Conservation (phyloP, 2,888 invertebrate genomes). For the Meiosimyza decipiens region DNA sequence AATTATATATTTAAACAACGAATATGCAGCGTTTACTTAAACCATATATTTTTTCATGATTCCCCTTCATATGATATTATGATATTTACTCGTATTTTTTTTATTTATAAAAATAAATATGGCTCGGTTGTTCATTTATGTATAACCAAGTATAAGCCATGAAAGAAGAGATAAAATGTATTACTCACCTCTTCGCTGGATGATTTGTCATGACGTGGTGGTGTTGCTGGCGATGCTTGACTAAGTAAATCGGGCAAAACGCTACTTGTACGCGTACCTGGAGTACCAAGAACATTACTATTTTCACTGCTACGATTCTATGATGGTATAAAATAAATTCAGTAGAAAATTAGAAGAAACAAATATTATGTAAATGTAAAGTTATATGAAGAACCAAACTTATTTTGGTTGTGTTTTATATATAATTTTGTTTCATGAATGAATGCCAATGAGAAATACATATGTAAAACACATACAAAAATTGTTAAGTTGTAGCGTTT, state of each 20-base stretch:
- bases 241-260: slow-evolving; percentile 96
- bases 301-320: slow-evolving; percentile 66
- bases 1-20: no score
- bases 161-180: neutral
- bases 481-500: neutral
- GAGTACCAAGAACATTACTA: slow-evolving; percentile 70
- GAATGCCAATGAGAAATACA: slow-evolving; percentile 59
- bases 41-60: no score
- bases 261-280: slow-evolving; percentile 85
- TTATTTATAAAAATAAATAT: no score
- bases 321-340: slow-evolving; percentile 30
- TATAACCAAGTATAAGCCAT: neutral
- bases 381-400: slow-evolving; percentile 39
- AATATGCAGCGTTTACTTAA: no score
- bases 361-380: slow-evolving; percentile 36
- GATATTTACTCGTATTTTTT: no score
- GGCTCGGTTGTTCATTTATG: neutral
- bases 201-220: slow-evolving; percentile 89
- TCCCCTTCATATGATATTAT: no score
- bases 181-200: slow-evolving; percentile 92
- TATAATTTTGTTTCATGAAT: slow-evolving; percentile 33
- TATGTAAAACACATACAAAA: slow-evolving; percentile 14
- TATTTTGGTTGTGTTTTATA: neutral
- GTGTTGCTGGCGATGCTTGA: slow-evolving; percentile 87
- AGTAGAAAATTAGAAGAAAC: slow-evolving; percentile 19